phyloP scores from a whole-genome alignment of 2,888 invertebrate species.

The Abrostola tripartita region DNA sequence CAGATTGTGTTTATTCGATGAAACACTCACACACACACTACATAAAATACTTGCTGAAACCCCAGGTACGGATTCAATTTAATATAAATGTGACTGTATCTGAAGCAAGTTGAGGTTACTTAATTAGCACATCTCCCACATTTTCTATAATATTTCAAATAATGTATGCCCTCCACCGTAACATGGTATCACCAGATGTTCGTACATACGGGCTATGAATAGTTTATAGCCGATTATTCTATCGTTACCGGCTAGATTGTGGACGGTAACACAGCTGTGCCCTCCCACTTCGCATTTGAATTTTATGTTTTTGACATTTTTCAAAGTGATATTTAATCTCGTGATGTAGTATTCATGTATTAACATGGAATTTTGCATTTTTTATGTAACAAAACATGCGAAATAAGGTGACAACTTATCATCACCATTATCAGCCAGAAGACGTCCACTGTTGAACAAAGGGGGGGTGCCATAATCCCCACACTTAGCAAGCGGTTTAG shows the following conservation, averaged over 20 bases:
- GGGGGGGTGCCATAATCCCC: no score
- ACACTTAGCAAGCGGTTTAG: no score
- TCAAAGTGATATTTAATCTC: slow-evolving; percentile 6
- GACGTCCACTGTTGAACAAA: no score
- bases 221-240: slow-evolving; percentile 55
- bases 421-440: no score
- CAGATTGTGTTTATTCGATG: no score
- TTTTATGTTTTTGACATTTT: slow-evolving; percentile 26
- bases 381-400: no score
- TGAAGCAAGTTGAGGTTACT: background rate
- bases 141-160: slow-evolving; percentile 16
- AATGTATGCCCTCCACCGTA: slow-evolving; percentile 20
- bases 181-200: slow-evolving; percentile 47
- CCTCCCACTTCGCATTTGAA: slow-evolving; percentile 20
- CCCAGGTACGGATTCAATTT: no score
- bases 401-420: no score
- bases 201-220: slow-evolving; percentile 45
- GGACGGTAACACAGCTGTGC: slow-evolving; percentile 40
- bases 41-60: no score
- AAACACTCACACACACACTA: no score
- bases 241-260: slow-evolving; percentile 41
- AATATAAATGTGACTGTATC: no score
- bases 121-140: background rate
- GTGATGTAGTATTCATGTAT: no score
- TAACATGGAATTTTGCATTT: background rate